Conservation (phyloP, 2,888 invertebrate genomes). For the Sminthurinus aureus region DNA sequence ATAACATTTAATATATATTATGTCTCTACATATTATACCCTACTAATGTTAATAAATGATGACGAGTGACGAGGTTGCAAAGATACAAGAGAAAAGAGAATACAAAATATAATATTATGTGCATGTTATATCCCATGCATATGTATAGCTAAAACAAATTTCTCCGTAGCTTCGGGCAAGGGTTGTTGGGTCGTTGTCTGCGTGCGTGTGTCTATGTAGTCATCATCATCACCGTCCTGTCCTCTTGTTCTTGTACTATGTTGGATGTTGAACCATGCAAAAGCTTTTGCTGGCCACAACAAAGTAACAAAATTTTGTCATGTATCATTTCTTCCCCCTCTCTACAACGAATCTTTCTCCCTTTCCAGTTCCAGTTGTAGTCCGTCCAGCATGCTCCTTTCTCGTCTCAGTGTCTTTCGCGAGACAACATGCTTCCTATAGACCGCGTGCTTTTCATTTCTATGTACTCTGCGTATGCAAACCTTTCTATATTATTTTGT, state of each 20-base stretch:
- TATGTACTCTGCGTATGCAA: no score
- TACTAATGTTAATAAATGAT: background rate
- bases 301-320: constrained; percentile 9
- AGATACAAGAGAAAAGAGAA: background rate
- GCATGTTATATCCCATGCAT: background rate
- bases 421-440: no score
- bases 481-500: no score
- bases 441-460: no score
- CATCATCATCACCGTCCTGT: background rate
- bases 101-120: background rate
- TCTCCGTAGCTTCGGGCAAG: no score
- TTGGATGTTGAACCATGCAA: background rate
- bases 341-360: background rate
- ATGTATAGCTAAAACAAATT: no score
- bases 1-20: background rate
- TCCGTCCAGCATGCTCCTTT: no score
- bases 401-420: no score
- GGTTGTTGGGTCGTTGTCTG: no score
- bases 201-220: background rate
- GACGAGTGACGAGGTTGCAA: background rate
- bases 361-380: background rate
- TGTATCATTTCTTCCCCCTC: background rate
- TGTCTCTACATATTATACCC: background rate
- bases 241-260: background rate
- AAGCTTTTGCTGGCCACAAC: constrained; percentile 5